phyloP scores from a whole-genome alignment of 2,797 vertebrate genomes.

The Acanthurus leucopareius region DNA sequence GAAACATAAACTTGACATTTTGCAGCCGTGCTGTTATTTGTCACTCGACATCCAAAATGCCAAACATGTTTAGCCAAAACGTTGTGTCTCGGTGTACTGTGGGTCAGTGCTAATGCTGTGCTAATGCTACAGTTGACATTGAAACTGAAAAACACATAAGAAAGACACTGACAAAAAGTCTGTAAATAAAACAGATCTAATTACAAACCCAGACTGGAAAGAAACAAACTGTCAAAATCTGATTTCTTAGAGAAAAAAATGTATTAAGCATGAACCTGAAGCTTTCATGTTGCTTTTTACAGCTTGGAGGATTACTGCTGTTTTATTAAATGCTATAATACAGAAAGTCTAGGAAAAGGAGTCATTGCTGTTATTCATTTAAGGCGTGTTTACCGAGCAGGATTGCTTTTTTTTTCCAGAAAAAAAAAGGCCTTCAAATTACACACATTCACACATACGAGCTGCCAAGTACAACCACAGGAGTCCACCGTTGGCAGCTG shows the following conservation, averaged over 20 bases:
- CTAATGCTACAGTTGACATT: background rate
- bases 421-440: conserved; percentile 49
- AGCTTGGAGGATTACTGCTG: background rate
- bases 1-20: conserved; percentile 61
- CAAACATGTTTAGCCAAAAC: conserved; percentile 63
- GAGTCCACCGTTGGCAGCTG: conserved; percentile 57
- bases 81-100: conserved; percentile 4
- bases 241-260: background rate
- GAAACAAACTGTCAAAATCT: no score
- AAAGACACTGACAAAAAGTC: background rate
- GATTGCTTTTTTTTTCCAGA: background rate
- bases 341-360: background rate
- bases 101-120: background rate
- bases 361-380: conserved; percentile 35
- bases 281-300: background rate
- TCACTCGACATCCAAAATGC: conserved; percentile 48
- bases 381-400: conserved; percentile 49
- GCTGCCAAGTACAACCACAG: conserved; percentile 75
- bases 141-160: background rate
- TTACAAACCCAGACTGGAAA: background rate
- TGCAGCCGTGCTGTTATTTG: conserved; percentile 27
- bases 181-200: background rate
- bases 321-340: conserved; percentile 3
- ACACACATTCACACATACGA: conserved; percentile 59
- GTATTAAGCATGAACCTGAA: background rate